phyloP scores from a whole-genome alignment of 2,113 vertebrate genomes.

The Lonchura striata region DNA sequence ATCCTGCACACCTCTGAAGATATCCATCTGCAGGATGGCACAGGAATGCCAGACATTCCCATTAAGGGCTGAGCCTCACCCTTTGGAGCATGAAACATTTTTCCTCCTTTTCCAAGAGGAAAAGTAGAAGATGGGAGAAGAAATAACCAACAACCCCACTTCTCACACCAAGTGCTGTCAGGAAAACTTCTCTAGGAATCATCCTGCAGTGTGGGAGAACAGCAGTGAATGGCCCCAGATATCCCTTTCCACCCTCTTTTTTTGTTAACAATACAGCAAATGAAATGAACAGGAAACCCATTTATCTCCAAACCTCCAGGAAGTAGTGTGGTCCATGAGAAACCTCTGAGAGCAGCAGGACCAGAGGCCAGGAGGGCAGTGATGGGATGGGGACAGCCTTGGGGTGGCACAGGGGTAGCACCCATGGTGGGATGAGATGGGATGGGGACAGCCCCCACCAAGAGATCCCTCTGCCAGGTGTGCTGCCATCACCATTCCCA shows the following conservation, averaged over 20 bases:
- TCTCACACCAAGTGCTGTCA: too few relatives aligned
- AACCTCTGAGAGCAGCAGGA: neutral
- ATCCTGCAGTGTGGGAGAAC: neutral
- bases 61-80: neutral
- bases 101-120: neutral
- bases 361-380: neutral
- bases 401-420: neutral
- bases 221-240: neutral
- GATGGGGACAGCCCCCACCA: neutral
- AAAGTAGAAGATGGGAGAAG: neutral
- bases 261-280: neutral
- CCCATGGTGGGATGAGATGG: too few relatives aligned
- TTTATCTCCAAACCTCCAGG: neutral
- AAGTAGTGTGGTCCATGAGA: fast-evolving
- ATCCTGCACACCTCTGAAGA: neutral
- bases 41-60: neutral
- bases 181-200: neutral
- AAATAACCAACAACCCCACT: neutral
- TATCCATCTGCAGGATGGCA: neutral
- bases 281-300: neutral
- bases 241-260: neutral
- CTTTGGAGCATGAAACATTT: neutral
- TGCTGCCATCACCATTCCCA: neutral
- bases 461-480: neutral
- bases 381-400: neutral